phyloP scores from a whole-genome alignment of 2,113 vertebrate genomes.

The Upupa epops region DNA sequence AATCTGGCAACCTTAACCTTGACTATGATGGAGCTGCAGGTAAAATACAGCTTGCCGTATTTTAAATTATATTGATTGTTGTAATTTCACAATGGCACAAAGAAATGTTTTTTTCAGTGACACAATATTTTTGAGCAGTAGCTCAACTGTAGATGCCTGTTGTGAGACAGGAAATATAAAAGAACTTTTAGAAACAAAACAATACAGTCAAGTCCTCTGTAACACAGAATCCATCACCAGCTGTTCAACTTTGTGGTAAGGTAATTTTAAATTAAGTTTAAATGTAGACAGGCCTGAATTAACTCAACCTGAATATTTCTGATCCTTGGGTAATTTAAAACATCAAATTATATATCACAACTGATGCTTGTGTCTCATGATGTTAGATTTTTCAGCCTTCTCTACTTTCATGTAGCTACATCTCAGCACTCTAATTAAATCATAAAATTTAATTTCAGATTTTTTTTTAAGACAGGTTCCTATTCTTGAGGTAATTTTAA shows the following conservation, averaged over 20 bases:
- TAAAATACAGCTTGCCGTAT: background rate
- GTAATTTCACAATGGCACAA: background rate
- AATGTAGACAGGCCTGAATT: background rate
- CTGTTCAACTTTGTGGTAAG: background rate
- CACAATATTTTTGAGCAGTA: background rate
- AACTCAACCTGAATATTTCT: background rate
- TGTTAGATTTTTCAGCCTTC: background rate
- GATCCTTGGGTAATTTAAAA: background rate
- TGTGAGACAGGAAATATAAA: background rate
- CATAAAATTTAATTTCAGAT: background rate
- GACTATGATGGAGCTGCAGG: rapidly evolving
- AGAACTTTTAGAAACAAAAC: background rate
- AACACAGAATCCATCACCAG: background rate
- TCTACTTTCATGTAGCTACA: background rate
- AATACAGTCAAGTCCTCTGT: background rate
- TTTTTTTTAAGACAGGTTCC: background rate
- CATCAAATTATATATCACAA: background rate
- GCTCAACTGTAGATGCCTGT: background rate
- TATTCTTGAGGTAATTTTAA: background rate
- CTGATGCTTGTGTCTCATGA: background rate
- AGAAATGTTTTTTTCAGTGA: background rate
- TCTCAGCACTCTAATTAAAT: background rate
- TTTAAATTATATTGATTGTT: background rate
- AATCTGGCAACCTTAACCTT: background rate
- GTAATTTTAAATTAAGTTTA: background rate